phyloP scores from a whole-genome alignment of 2,113 vertebrate genomes.

The Octodon degus region DNA sequence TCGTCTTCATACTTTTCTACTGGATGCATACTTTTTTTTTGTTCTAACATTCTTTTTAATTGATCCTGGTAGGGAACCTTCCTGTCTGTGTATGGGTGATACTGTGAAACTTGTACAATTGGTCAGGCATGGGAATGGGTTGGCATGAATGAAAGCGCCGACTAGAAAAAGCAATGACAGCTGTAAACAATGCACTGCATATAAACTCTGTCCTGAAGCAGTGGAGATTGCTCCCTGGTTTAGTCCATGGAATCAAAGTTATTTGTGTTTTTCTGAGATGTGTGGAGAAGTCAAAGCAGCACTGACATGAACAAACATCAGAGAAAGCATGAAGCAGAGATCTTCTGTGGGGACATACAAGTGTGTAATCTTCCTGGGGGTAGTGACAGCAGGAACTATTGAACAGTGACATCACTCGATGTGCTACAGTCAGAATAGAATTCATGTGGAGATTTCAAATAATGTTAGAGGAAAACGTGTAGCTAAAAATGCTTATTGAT shows the following conservation, averaged over 20 bases:
- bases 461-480: background rate
- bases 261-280: background rate
- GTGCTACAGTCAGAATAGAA: background rate
- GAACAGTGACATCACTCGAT: background rate
- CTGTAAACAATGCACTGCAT: background rate
- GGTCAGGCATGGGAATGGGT: background rate
- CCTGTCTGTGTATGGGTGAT: background rate
- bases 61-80: background rate
- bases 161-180: background rate
- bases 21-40: no score
- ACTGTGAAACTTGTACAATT: background rate
- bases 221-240: background rate
- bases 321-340: background rate
- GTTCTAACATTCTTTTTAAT: background rate
- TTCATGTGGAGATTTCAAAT: slow-evolving; percentile 13
- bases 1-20: no score
- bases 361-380: background rate
- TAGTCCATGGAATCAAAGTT: background rate
- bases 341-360: background rate
- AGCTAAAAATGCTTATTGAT: background rate
- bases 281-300: background rate
- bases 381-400: background rate
- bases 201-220: background rate
- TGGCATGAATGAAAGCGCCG: background rate
- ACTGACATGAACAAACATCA: background rate